phyloP scores from a whole-genome alignment of 2,113 vertebrate species.

The Xiphophorus hellerii region DNA sequence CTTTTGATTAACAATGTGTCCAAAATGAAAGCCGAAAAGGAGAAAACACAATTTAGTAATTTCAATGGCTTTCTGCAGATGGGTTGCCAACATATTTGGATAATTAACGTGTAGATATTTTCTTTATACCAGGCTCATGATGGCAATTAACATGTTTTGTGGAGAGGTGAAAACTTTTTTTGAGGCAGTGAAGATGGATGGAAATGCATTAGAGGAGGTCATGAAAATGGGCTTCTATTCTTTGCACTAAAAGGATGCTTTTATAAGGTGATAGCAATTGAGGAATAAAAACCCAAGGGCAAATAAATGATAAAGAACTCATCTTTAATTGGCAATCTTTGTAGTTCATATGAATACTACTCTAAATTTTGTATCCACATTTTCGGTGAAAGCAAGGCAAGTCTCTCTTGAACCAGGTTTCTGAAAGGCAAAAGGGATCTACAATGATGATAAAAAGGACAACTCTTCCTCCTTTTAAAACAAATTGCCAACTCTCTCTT shows the following conservation, averaged over 20 bases:
- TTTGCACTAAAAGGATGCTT: conserved; percentile 81
- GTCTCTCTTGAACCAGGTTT: conserved; percentile 74
- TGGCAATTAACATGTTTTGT: conserved; percentile 85
- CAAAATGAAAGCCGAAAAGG: conserved; percentile 82
- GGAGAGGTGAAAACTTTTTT: conserved; percentile 84
- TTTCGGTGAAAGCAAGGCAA: conserved; percentile 68
- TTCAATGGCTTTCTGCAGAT: conserved; percentile 83
- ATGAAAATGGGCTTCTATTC: conserved; percentile 80
- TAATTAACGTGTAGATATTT: conserved; percentile 85
- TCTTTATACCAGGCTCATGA: conserved; percentile 78
- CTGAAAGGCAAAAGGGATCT: conserved; percentile 60
- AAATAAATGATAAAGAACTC: conserved; percentile 79
- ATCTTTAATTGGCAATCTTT: conserved; percentile 81
- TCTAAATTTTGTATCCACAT: conserved; percentile 70
- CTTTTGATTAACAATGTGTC: conserved; percentile 84
- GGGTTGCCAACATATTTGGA: conserved; percentile 82
- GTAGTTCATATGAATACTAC: conserved; percentile 71
- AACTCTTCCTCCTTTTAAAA: conserved; percentile 59
- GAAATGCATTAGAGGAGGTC: conserved; percentile 82
- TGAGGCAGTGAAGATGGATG: conserved; percentile 76
- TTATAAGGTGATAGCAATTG: conserved; percentile 81
- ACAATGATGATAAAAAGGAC: conserved; percentile 65
- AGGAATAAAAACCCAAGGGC: conserved; percentile 81
- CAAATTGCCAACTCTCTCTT: conserved; percentile 63
- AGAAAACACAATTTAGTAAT: conserved; percentile 81